Evolutionary conservation across 2,888 invertebrate genomes (phyloP), one percentile per base, ranked within the genome.

Genomic region (Plutella xylostella): DNA sequence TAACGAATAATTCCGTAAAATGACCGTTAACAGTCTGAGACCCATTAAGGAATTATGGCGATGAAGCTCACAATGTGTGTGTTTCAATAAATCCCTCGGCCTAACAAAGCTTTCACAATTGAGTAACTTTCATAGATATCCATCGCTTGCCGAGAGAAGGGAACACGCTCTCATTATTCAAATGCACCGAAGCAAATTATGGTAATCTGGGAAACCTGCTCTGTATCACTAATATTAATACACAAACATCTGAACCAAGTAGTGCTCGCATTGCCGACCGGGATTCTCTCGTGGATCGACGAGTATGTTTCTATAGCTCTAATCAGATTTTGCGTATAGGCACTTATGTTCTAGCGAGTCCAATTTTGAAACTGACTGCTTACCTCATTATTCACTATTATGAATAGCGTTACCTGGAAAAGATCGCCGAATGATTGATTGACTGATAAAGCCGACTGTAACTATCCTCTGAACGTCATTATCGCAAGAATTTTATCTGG

Each of bases 131-230:
- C 68, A 67, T 62, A 63, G 66, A 45, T 67, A 68, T 63, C 68
- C 71, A 68, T 66, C 68, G 60, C 62, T 50, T 45, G 54, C 51
- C 54, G 63, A 63, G 57, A 63, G 62, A 61, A 69, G 63, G 72
- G 69, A 70, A 72, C 78, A 72, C 75, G 76, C 72, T 68, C 76
- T 78, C 77, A 82, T 80, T 80, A 82, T 82, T 79, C 80, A 79
- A 80, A 80, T 80, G 80, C 80, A 82, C 72, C 73, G 77, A 76
- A 82, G 76, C 80, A 80, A 80, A 82, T 80, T 80, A 82, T 82
- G 80, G 76, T 82, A 82, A 80, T 82, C 80, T 74, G 76, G 64
- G 72, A 66, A 76, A 79, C 77, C 79, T 80, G 80, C 67, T 77
- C 79, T 77, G 79, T 79, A 78, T 79, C 76, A 72, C 69, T 68